Conservation (phyloP, 2,113 vertebrate species). For the Notothenia coriiceps region DNA sequence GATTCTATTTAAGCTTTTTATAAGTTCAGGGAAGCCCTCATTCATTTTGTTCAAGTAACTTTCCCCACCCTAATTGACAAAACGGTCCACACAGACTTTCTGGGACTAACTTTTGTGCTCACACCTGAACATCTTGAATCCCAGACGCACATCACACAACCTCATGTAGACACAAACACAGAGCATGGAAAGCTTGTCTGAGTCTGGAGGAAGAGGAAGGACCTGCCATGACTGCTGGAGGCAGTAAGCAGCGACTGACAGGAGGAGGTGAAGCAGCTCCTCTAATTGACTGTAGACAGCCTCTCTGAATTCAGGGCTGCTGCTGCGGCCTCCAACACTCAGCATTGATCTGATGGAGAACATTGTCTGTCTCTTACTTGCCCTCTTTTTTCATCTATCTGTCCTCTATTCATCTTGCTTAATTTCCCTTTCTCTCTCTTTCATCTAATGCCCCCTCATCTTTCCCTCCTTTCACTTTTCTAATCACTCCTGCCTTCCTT, state of each 20-base stretch:
- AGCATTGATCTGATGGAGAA: conserved; percentile 65
- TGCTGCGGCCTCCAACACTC: conserved; percentile 42
- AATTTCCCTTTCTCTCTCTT: conserved; percentile 56
- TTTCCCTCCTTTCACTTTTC: conserved; percentile 51
- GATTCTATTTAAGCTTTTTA: not conserved
- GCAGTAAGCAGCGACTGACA: conserved; percentile 60
- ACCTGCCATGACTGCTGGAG: conserved; percentile 44
- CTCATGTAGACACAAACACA: conserved; percentile 34
- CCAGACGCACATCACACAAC: conserved; percentile 3
- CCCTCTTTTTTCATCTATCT: conserved; percentile 49
- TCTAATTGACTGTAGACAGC: conserved; percentile 59
- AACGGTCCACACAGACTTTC: not conserved
- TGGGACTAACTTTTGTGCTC: conserved; percentile 4
- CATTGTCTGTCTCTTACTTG: conserved; percentile 41
- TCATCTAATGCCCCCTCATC: conserved; percentile 54
- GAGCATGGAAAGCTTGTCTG: conserved; percentile 51
- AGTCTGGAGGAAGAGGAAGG: conserved; percentile 42
- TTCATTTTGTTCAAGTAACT: not conserved
- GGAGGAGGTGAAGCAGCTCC: conserved; percentile 66
- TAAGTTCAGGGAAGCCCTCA: not conserved
- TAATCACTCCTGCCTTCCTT: conserved; percentile 71
- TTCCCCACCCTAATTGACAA: not conserved
- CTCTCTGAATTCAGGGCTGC: conserved; percentile 44
- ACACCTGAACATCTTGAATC: conserved; percentile 25
- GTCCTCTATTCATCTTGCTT: conserved; percentile 53